phyloP scores from a whole-genome alignment of 2,888 invertebrate species.

The Itoplectis maculator region DNA sequence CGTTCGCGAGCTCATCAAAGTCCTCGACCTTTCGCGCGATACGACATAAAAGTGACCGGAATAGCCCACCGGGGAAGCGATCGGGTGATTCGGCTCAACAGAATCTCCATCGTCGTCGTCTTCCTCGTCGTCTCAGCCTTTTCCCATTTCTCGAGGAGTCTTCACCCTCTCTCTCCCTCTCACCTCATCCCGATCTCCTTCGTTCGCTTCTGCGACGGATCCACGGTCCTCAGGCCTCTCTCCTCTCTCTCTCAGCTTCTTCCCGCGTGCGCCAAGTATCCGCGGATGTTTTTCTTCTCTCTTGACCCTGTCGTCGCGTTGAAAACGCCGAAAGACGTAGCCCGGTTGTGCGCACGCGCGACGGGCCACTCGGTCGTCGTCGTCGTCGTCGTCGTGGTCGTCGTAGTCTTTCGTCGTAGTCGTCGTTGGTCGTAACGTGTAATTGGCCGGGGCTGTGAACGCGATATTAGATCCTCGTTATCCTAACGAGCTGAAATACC shows the following conservation, averaged over 20 bases:
- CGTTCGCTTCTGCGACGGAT: slow-evolving; percentile 56
- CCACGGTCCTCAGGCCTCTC: neutral
- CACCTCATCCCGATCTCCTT: slow-evolving; percentile 50
- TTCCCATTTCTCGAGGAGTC: slow-evolving; percentile 27
- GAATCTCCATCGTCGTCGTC: slow-evolving; percentile 10
- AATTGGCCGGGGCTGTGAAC: slow-evolving; percentile 82
- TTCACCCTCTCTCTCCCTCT: too few species aligned
- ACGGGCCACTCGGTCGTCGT: slow-evolving; percentile 39
- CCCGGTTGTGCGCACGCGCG: slow-evolving; percentile 44
- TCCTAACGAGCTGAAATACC: slow-evolving; percentile 84
- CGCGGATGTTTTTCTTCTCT: slow-evolving; percentile 50
- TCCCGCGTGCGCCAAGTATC: slow-evolving; percentile 26
- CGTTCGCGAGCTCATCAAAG: neutral
- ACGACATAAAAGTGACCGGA: slow-evolving; percentile 18
- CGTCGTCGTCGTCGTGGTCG: slow-evolving; percentile 49
- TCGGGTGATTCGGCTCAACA: slow-evolving; percentile 22
- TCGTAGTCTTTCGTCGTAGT: slow-evolving; percentile 57
- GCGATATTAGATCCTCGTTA: slow-evolving; percentile 84
- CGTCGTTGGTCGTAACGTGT: slow-evolving; percentile 78
- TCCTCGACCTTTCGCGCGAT: neutral
- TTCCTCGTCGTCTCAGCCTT: neutral
- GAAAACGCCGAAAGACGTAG: slow-evolving; percentile 65
- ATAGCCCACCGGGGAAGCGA: slow-evolving; percentile 17
- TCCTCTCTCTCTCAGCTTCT: neutral
- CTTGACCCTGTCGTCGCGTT: slow-evolving; percentile 49